phyloP scores from a whole-genome alignment of 2,113 vertebrate genomes.

The Psephotus haematonotus region DNA sequence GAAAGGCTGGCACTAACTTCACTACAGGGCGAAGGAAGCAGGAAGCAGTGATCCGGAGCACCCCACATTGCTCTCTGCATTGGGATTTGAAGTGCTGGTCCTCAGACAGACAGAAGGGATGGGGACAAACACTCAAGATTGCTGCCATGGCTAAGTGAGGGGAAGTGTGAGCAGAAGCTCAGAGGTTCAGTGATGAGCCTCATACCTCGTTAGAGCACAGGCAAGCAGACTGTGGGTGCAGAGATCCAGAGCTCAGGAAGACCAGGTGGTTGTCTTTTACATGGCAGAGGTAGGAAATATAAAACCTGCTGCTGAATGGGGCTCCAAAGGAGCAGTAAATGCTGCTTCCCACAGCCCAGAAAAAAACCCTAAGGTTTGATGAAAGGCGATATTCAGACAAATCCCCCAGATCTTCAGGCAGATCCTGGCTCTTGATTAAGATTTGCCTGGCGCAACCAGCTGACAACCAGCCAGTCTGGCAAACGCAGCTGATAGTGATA shows the following conservation, averaged over 20 bases:
- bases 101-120: not conserved
- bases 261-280: not conserved
- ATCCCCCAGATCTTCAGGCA: not conserved
- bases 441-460: not conserved
- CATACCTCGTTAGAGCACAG: not conserved
- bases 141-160: not conserved
- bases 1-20: not conserved
- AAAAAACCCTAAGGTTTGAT: not conserved
- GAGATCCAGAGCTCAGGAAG: not conserved
- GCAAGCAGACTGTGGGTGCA: not conserved
- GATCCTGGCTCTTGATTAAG: not conserved
- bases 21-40: not conserved
- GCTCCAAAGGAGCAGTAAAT: not conserved
- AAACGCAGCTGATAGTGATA: not conserved
- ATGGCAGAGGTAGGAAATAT: not conserved
- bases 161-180: not conserved
- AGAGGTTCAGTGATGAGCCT: not conserved
- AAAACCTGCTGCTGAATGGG: not conserved
- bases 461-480: not conserved
- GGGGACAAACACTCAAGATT: not conserved
- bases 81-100: not conserved
- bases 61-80: not conserved
- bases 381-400: not conserved
- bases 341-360: not conserved
- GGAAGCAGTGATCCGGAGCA: not conserved